Conservation (phyloP, 1,140 invertebrate species). For the Conus ventricosus region DNA sequence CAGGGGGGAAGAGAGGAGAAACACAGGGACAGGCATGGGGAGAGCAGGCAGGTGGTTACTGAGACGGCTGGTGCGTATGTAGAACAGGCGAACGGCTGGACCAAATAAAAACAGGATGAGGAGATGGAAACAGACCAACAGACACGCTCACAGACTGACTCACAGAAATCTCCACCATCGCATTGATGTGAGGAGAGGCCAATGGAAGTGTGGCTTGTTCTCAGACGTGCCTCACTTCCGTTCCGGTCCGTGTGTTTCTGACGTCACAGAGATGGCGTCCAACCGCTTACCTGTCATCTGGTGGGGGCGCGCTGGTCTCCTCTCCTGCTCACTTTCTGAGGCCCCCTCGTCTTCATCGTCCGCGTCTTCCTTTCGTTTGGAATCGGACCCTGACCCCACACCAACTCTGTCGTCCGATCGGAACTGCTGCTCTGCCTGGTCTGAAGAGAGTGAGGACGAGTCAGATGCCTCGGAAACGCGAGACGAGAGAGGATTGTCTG, state of each 20-base stretch:
- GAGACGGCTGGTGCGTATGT: no score
- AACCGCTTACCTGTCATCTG: background rate
- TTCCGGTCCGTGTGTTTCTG: background rate
- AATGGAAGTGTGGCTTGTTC: background rate
- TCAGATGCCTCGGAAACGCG: no score
- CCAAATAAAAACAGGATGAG: no score
- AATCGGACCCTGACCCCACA: background rate
- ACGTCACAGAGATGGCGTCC: constrained; percentile 3
- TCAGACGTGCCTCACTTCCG: constrained; percentile 2
- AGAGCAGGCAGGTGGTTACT: no score
- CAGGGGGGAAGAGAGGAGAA: no score
- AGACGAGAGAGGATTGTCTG: no score
- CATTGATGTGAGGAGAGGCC: background rate
- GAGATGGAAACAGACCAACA: no score
- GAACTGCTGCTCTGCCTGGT: background rate
- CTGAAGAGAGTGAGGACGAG: background rate
- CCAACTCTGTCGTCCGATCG: background rate
- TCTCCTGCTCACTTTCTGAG: background rate
- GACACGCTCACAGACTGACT: background rate
- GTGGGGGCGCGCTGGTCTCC: background rate
- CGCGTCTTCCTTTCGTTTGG: background rate
- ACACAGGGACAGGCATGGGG: no score
- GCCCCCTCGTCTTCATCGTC: background rate
- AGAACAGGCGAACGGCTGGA: no score
- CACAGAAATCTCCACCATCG: background rate